Conservation (phyloP, 2,797 vertebrate genomes). For the Myotis vivesi region DNA sequence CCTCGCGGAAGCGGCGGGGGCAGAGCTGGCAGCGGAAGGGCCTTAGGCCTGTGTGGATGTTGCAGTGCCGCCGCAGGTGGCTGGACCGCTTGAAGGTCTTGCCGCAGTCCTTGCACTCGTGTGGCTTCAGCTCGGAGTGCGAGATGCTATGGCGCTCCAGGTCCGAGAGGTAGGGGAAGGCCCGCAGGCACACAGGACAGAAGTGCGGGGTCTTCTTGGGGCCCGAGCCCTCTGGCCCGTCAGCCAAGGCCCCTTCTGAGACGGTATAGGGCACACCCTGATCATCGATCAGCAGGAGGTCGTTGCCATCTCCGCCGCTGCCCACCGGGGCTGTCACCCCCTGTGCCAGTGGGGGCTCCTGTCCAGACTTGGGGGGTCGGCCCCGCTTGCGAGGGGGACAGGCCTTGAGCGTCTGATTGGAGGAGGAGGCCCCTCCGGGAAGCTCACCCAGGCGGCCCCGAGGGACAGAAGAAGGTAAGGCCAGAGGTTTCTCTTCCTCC, state of each 20-base stretch:
- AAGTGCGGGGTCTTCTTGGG: conserved; percentile 84
- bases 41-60: conserved; percentile 93
- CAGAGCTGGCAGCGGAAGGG: conserved; percentile 93
- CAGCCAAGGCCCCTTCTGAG: conserved; percentile 58
- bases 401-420: conserved; percentile 52
- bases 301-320: conserved; percentile 12
- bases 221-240: background rate
- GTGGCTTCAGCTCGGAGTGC: conserved; percentile 93
- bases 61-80: conserved; percentile 93
- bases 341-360: conserved; percentile 4
- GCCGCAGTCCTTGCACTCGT: conserved; percentile 90
- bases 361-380: conserved; percentile 59
- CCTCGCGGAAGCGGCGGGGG: conserved; percentile 92
- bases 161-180: conserved; percentile 94
- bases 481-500: conserved; percentile 73
- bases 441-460: conserved; percentile 51
- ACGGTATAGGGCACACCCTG: conserved; percentile 82
- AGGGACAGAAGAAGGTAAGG: conserved; percentile 63
- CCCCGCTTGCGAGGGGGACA: conserved; percentile 66
- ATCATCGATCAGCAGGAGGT: conserved; percentile 80
- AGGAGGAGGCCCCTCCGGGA: conserved; percentile 29
- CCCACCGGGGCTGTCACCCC: conserved; percentile 31
- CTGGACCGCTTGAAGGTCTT: conserved; percentile 95
- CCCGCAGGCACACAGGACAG: conserved; percentile 91
- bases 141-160: conserved; percentile 94